Conservation (phyloP, 2,113 vertebrate species). For the Sprattus sprattus region DNA sequence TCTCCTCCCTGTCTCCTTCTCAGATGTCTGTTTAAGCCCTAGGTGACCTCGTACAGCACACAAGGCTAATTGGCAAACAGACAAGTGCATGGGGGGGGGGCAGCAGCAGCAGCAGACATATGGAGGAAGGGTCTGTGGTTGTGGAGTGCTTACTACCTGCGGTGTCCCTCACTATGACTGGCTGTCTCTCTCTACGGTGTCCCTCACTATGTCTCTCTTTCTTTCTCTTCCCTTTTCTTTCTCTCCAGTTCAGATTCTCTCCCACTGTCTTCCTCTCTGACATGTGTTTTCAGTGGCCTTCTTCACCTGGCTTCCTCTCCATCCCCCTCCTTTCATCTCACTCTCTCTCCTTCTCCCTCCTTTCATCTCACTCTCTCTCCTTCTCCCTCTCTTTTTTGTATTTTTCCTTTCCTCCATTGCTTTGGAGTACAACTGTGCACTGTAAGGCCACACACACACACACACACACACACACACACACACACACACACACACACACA, state of each 20-base stretch:
- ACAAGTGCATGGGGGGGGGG: not conserved
- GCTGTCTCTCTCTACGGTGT: too few species aligned
- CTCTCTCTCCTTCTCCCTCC: not conserved
- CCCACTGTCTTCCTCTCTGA: not conserved
- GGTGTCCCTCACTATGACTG: too few species aligned
- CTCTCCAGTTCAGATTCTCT: not conserved
- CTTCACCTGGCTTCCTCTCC: not conserved
- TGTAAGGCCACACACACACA: not conserved
- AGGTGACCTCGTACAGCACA: too few species aligned
- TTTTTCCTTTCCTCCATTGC: not conserved
- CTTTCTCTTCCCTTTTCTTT: too few species aligned
- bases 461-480: not conserved
- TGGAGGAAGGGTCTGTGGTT: not conserved
- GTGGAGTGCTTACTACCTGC: not conserved
- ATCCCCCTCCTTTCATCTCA: not conserved
- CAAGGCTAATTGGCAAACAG: not conserved
- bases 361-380: too few species aligned
- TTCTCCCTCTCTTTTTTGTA: not conserved
- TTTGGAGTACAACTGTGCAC: too few species aligned
- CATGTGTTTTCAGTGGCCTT: not conserved
- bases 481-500: not conserved
- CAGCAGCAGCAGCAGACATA: not conserved
- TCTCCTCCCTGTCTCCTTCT: not conserved
- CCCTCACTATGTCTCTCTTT: not conserved
- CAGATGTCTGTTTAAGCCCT: too few species aligned